Evolutionary conservation across 2,113 vertebrate genomes (phyloP), one percentile per base, ranked within the genome.

Genomic region (Lophochroa leadbeateri): DNA sequence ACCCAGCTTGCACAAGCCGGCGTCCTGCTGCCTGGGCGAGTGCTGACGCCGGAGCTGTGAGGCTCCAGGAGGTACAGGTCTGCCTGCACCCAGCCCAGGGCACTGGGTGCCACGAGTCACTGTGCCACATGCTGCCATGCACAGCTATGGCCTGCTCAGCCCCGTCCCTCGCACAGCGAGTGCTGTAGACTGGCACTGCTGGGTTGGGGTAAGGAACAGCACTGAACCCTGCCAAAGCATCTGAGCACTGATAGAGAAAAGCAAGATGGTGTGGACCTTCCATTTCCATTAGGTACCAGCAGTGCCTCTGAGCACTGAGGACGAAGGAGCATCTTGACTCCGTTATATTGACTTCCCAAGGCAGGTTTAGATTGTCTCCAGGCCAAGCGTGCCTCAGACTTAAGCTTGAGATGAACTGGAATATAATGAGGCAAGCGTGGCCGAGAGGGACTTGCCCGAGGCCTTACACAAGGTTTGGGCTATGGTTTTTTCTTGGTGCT

Each of bases 41-140:
- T 0, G 0, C 57, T 35, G 69, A 17, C 0, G 13, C 68, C 1
- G 0, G 68, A 77, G 68, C 68, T 31, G 17, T 0, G 0, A 19
- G 6, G 41, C 81, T 93, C 35, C 63, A 25, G 63, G 82, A 77
- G 85, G 9, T 46, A 44, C 77, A 33, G 46, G 18, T 58, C 71
- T 82, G 64, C 71, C 67, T 23, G 81, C 15, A 15, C 3, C 69
- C 92, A 79, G 50, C 86, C 87, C 33, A 24, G 60, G 49, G 81
- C 50, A 7, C 21, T 5, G 20, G n/a, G 28, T 79, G 67, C 57
- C 53, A 5, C 0, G 1, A 31, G 28, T 7, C 76, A 5, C 41
- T 29, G 49, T 41, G 65, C 47, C 64, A 1, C 4, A 5, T 6
- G n/a, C 70, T 57, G 80, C 83, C n/a, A 3, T 17, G 25, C 1